These are phyloP conservation scores for Platyrinchus mystaceus DNA, from an alignment of 2,797 vertebrate species.

Conservation along the genomic window DNA sequence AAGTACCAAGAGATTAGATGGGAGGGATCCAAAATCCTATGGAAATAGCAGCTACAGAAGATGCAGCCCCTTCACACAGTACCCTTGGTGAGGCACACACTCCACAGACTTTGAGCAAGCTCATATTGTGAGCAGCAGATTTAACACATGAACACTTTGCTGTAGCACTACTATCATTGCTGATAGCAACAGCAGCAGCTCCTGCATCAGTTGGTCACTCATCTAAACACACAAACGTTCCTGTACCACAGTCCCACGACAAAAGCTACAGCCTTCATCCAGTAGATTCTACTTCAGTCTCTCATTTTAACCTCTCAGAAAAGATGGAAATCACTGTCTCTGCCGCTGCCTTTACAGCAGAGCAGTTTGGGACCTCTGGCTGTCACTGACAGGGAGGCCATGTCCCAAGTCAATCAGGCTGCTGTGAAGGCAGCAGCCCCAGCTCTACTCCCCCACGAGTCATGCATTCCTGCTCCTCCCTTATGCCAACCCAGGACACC, in stretches of 20 bases:
- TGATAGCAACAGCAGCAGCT: background rate
- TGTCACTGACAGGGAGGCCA: background rate
- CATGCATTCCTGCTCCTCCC: background rate
- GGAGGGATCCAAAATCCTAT: background rate
- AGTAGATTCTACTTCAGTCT: background rate
- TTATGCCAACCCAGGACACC: background rate
- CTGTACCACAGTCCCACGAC: background rate
- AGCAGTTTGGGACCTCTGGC: background rate
- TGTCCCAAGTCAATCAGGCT: background rate
- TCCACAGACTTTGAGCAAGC: background rate
- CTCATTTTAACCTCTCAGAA: background rate
- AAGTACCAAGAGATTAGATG: background rate
- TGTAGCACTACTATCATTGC: background rate
- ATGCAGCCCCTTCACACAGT: background rate
- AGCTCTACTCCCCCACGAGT: accelerated
- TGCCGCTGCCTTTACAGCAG: background rate
- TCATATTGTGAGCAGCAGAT: background rate
- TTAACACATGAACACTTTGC: background rate
- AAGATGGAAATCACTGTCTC: background rate
- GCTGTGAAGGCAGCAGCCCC: background rate
- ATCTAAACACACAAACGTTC: accelerated
- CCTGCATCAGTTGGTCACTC: background rate
- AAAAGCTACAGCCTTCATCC: background rate
- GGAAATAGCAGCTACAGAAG: background rate
- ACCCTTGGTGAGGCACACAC: background rate